Evolutionary conservation across 2,113 vertebrate species (phyloP), one percentile per base, ranked within the genome.

Genomic region (Phocoena phocoena): DNA sequence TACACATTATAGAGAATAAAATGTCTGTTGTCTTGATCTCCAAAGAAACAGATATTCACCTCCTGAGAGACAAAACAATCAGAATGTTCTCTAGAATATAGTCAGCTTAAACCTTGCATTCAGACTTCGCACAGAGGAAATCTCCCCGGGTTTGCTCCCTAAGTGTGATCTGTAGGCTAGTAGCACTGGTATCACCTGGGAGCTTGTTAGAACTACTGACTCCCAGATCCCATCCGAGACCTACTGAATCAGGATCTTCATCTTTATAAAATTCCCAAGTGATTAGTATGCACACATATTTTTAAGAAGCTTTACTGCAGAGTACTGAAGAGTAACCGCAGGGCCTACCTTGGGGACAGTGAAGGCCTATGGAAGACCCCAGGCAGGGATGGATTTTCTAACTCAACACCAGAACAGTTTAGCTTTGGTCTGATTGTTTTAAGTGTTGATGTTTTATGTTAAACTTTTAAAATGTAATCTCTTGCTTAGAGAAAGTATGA

Each of bases 1-100:
- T 83, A 71, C 38, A 18, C n/a, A 77, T 67, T 41, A 36, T 6
- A 74, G 65, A 95, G 26, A 94, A 92, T 94, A 94, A 95, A 79
- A 90, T 74, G 60, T 82, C 13, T 77, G 25, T 15, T 90, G 23
- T 67, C 63, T 93, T 87, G n/a, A 88, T 88, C 50, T 47, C 31
- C 5, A 8, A 94, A 95, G 44, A 90, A 65, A 83, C 18, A 89
- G 62, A 91, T 68, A 82, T 41, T 60, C 13, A 53, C 83, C 36
- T 68, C 26, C 44, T 81, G 58, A n/a, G 55, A 65, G 73, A 68
- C 44, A 92, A 92, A 96, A 81, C 2, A 93, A 67, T 70, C 31
- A 70, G 14, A 86, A 47, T 83, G 20, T 74, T 88, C 38, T 76
- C 13, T 96, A 92, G 58, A 71, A n/a, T 73, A 55, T 17, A 85